Conservation (phyloP, 2,113 vertebrate genomes). For the Stercorarius parasiticus region DNA sequence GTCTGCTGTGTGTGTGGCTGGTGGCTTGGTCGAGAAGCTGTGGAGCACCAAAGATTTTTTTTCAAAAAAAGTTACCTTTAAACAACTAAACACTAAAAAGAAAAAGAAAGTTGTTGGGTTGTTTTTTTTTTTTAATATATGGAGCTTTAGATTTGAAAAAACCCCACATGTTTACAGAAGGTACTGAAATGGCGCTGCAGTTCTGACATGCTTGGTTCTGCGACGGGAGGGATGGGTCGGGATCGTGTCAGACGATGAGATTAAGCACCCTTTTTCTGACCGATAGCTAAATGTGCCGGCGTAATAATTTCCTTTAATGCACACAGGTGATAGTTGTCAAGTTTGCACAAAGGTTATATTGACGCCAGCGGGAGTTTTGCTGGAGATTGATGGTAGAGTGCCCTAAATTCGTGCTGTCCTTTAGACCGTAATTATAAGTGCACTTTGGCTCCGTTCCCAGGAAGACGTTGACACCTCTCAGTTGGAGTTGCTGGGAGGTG, state of each 20-base stretch:
- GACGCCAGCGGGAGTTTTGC: not conserved
- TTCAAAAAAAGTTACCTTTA: not conserved
- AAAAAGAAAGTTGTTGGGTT: not conserved
- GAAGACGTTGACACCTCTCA: not conserved
- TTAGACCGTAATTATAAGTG: not conserved
- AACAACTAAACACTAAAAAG: not conserved
- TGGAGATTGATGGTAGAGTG: not conserved
- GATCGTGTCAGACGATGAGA: not conserved
- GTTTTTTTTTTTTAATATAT: too few relatives aligned
- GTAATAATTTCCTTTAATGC: not conserved
- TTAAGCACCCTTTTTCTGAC: not conserved
- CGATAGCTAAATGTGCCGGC: not conserved
- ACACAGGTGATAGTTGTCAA: not conserved
- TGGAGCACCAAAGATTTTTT: not conserved
- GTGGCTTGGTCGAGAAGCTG: not conserved
- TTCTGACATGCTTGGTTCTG: not conserved
- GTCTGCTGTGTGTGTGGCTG: not conserved
- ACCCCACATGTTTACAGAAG: accelerated
- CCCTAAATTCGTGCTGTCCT: not conserved
- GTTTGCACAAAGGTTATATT: not conserved
- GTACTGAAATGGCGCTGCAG: not conserved
- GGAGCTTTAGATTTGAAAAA: not conserved
- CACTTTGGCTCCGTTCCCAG: not conserved
- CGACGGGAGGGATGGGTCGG: not conserved
- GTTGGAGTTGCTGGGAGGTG: not conserved